Evolutionary conservation across 2,113 vertebrate species (phyloP), one percentile per base, ranked within the genome.

Genomic region (Platanista minor): DNA sequence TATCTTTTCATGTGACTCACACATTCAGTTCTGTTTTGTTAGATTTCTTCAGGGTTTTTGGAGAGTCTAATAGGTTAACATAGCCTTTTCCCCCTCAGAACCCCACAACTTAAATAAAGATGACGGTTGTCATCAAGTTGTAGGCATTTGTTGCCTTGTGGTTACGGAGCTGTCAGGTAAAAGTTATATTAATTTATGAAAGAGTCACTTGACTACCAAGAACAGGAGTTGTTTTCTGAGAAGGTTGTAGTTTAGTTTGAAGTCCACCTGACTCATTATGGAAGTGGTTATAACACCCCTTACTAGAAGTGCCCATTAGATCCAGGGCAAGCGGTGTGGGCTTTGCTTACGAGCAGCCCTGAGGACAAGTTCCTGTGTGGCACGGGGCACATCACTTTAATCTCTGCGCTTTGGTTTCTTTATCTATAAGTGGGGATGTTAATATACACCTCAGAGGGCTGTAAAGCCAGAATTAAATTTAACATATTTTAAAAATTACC

Each of bases 131-230:
- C 95, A 95, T 71, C 83, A 98, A 97, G 82, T 97, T 97, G 96
- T 87, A 97, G 43, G 72, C 92, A 97, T 97, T 87, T 97, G 83
- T 92, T 97, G 46, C 36, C 87, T 98, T 75, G 69, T 93, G 84
- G 95, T 98, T 95, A 77, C 96, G 64, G 36, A 98, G 74, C 88
- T 97, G 95, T 97, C 94, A 93, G 91, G 94, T 98, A 97, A 97
- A 97, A 75, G 66, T 96, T 91, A 39, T 52, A 87, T 97, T 97
- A 93, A 95, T 88, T 98, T 93, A 39, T 93, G 83, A 96, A 97
- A 98, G 97, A 97, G 94, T 98, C 52, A 95, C 78, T 96, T 97
- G 84, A 93, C 4, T 41, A 46, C 59, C 75, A 91, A 94, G 94
- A 96, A 90, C 82, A 78, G 89, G 96, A 87, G 31, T 64, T 66